Evolutionary conservation across 1,140 invertebrate species (phyloP).

Genomic region (Drosophila setifemur): DNA sequence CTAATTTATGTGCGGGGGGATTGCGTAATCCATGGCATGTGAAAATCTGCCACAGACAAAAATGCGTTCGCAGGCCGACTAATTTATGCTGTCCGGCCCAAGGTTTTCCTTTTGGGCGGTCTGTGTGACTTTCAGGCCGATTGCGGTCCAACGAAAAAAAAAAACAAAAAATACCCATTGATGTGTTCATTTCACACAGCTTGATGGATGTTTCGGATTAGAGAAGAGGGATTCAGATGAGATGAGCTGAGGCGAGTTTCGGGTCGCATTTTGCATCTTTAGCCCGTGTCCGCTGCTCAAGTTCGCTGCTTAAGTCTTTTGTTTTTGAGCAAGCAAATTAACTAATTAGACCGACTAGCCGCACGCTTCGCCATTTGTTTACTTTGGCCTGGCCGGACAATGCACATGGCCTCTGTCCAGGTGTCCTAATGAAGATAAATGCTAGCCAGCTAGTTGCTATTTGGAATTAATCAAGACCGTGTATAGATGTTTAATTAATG

Average conservation of each 20-base stretch:
- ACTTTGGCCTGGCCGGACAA: not conserved
- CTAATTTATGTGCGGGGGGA: constrained; percentile 70
- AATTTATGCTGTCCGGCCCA: constrained; percentile 62
- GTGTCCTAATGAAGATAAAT: constrained; percentile 71
- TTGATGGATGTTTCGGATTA: constrained; percentile 60
- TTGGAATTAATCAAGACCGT: constrained; percentile 67
- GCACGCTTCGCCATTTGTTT: constrained; percentile 72
- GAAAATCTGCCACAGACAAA: constrained; percentile 54
- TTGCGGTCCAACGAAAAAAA: constrained; percentile 34
- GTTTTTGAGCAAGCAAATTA: constrained; percentile 47
- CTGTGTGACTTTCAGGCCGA: constrained; percentile 40
- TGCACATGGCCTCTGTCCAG: constrained; percentile 18
- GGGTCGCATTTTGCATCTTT: constrained; percentile 15
- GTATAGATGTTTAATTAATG: constrained; percentile 71
- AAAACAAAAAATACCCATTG: constrained; percentile 63
- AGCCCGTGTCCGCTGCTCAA: constrained; percentile 17
- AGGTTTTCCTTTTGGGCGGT: constrained; percentile 56
- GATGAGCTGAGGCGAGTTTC: constrained; percentile 1
- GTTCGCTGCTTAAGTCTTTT: constrained; percentile 67
- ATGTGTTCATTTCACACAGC: constrained; percentile 69
- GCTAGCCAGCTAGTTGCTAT: constrained; percentile 37
- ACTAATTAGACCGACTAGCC: constrained; percentile 65
- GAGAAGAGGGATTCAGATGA: constrained; percentile 5
- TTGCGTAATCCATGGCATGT: constrained; percentile 69
- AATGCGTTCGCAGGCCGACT: constrained; percentile 54